phyloP scores from a whole-genome alignment of 1,140 invertebrate genomes.

The Ericerus pela region DNA sequence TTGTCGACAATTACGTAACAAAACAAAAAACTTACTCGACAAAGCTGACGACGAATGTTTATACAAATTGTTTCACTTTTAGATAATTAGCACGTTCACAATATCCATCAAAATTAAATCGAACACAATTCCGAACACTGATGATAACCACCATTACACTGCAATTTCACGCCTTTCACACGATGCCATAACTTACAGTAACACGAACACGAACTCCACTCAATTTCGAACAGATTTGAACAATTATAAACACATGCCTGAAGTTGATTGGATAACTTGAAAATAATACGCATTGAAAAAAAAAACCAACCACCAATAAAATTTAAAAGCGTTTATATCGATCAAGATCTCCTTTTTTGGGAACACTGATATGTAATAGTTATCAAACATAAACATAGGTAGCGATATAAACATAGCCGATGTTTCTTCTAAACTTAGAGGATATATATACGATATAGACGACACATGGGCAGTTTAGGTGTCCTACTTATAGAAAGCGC shows the following conservation, averaged over 20 bases:
- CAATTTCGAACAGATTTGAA: conserved; percentile 3
- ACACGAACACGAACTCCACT: conserved; percentile 2
- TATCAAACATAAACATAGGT: too few species aligned
- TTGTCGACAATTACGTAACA: conserved; percentile 7
- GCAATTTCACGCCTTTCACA: conserved; percentile 1
- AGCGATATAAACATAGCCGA: too few species aligned
- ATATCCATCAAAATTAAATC: too few species aligned
- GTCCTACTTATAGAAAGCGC: too few species aligned
- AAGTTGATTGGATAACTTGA: neutral
- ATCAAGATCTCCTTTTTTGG: too few species aligned
- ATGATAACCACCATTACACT: too few species aligned
- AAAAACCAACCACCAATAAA: neutral
- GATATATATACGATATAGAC: too few species aligned
- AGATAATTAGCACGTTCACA: too few species aligned
- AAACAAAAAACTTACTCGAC: conserved; percentile 5
- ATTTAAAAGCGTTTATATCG: neutral
- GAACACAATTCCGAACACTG: too few species aligned
- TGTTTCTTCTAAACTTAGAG: too few species aligned
- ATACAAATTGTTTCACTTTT: too few species aligned
- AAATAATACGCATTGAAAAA: neutral
- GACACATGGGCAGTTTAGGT: too few species aligned
- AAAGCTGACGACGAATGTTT: neutral
- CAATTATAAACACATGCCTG: conserved; percentile 5
- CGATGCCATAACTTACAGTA: neutral
- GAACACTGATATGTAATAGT: neutral